phyloP scores from a whole-genome alignment of 2,888 invertebrate genomes.

The Drosophila anceps region DNA sequence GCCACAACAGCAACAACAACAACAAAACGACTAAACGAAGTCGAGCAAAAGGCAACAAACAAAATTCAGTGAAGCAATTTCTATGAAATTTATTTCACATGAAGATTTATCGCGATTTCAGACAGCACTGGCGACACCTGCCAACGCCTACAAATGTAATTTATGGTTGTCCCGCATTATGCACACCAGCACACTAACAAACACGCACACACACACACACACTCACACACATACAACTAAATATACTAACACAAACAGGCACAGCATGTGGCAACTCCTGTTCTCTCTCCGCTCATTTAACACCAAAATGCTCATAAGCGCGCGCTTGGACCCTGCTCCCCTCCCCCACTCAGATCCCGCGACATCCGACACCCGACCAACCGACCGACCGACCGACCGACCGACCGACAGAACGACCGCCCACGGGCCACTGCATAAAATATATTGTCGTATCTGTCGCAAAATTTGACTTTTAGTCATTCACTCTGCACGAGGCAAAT shows the following conservation, averaged over 20 bases:
- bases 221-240: constrained; percentile 6
- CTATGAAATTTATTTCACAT: constrained; percentile 86
- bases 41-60: constrained; percentile 77
- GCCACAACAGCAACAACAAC: constrained; percentile 26
- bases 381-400: neutral
- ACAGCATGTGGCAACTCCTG: constrained; percentile 70
- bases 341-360: constrained; percentile 13
- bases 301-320: constrained; percentile 73
- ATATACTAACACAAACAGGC: constrained; percentile 31
- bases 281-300: constrained; percentile 57
- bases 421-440: constrained; percentile 61
- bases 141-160: constrained; percentile 86
- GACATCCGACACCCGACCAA: constrained; percentile 42
- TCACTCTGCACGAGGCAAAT: constrained; percentile 47
- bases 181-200: constrained; percentile 68
- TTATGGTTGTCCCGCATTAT: constrained; percentile 85
- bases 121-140: constrained; percentile 86
- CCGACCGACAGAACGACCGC: constrained; percentile 38
- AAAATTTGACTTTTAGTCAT: constrained; percentile 69
- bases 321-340: constrained; percentile 34
- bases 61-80: constrained; percentile 85
- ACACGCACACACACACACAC: constrained; percentile 34
- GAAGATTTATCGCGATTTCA: constrained; percentile 86
- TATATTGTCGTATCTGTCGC: constrained; percentile 72
- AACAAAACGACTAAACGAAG: constrained; percentile 54